A percentile compares a stretch with the other conserved stretches of the same genome.
phyloP scores from a whole-genome alignment of 1,140 invertebrate genomes.

The Drosophila miranda region DNA sequence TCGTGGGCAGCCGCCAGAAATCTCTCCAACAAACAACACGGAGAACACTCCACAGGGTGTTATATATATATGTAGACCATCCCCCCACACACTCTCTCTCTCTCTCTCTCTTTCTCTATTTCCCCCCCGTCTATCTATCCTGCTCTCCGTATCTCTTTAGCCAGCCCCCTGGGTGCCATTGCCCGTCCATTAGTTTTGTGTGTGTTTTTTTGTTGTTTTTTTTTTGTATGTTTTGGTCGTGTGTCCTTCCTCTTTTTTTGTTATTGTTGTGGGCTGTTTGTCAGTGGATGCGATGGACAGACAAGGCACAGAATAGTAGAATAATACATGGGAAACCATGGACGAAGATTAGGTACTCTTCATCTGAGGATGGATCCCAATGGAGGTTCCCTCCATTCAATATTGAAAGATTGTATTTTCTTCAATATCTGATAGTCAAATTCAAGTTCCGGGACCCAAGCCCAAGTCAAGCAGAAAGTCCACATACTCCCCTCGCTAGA shows the following conservation, averaged over 20 bases:
- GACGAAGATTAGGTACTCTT: too few relatives aligned
- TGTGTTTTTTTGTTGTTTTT: constrained; percentile 1
- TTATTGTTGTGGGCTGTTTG: constrained; percentile 35
- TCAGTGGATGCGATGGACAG: constrained; percentile 30
- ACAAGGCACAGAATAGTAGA: constrained; percentile 3
- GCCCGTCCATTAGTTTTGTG: constrained; percentile 62
- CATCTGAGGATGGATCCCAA: too few relatives aligned
- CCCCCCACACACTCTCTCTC: too few relatives aligned
- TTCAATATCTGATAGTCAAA: too few relatives aligned
- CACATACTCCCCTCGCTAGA: neutral
- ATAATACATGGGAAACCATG: too few relatives aligned
- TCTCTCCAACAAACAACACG: constrained; percentile 19
- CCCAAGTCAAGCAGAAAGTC: too few relatives aligned
- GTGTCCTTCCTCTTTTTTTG: constrained; percentile 6
- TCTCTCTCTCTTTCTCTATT: neutral
- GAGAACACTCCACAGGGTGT: constrained; percentile 9
- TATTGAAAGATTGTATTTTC: too few relatives aligned
- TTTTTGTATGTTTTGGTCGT: constrained; percentile 6
- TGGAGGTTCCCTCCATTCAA: too few relatives aligned
- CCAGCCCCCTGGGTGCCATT: constrained; percentile 62
- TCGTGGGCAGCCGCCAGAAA: constrained; percentile 8
- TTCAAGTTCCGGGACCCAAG: too few relatives aligned
- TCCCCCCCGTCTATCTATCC: constrained; percentile 1
- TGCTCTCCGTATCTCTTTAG: constrained; percentile 24
- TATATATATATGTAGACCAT: neutral